Conservation (phyloP, 2,888 invertebrate species). For the Lepidocyrtinus sp. region DNA sequence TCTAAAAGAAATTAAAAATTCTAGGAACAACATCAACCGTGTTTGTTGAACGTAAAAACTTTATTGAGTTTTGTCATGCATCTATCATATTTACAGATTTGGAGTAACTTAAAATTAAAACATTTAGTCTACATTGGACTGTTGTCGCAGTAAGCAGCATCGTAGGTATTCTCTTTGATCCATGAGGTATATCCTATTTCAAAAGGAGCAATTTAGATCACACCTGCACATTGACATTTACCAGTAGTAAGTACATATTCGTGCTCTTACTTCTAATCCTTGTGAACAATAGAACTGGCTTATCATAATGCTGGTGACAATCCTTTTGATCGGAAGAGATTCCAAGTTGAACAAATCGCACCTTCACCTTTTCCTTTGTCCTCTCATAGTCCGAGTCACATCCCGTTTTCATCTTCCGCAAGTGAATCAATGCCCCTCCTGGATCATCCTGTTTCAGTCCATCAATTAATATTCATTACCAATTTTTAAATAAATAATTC, state of each 20-base stretch:
- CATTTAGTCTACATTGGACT: conserved; percentile 43
- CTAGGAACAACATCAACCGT: too few species aligned
- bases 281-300: conserved; percentile 52
- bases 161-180: conserved; percentile 51
- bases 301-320: conserved; percentile 26
- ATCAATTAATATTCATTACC: not conserved
- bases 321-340: conserved; percentile 55
- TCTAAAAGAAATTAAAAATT: too few species aligned
- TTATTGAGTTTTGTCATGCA: too few species aligned
- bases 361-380: conserved; percentile 44
- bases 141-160: conserved; percentile 45
- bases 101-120: too few species aligned
- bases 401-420: conserved; percentile 54
- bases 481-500: not conserved
- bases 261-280: conserved; percentile 43
- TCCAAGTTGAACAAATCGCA: conserved; percentile 59
- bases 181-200: conserved; percentile 53
- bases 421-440: conserved; percentile 54
- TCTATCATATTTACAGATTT: too few species aligned
- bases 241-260: not conserved
- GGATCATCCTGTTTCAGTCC: conserved; percentile 42
- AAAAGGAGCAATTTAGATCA: too few species aligned
- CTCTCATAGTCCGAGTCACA: conserved; percentile 53
- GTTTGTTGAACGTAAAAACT: too few species aligned
- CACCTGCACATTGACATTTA: not conserved